A percentile compares a stretch with the other conserved stretches of the same genome.
These are phyloP conservation scores for Lamproptera curius DNA, from an alignment of 2,888 invertebrate species.

Conservation along the genomic window DNA sequence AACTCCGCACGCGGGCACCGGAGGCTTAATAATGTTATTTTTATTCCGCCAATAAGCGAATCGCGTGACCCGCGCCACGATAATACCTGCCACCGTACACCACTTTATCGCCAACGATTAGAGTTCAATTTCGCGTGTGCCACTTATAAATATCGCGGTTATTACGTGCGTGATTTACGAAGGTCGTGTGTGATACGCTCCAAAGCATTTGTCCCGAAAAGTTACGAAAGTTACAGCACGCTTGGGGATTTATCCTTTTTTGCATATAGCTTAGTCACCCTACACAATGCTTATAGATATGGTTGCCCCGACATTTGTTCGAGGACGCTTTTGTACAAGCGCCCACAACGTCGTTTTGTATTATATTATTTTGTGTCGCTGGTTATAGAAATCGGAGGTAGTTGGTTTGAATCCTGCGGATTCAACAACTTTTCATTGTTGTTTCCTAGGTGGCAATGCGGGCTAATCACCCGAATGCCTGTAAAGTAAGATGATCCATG, in stretches of 20 bases:
- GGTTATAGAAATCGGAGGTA: too few species aligned
- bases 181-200: conserved; percentile 4
- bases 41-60: conserved; percentile 31
- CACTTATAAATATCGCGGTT: conserved; percentile 1
- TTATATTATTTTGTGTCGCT: too few species aligned
- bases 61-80: conserved; percentile 32
- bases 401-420: too few species aligned
- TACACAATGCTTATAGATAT: neutral
- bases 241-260: neutral
- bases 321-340: neutral
- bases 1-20: conserved; percentile 24
- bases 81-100: conserved; percentile 5
- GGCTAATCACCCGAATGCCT: too few species aligned
- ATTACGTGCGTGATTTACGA: conserved; percentile 14
- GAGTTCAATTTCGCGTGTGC: conserved; percentile 20
- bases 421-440: too few species aligned
- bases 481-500: too few species aligned
- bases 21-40: conserved; percentile 31
- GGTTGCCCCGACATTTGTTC: neutral
- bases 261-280: neutral
- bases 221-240: neutral
- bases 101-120: conserved; percentile 20
- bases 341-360: too few species aligned
- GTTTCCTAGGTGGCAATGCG: too few species aligned
- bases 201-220: conserved; percentile 9